These are phyloP conservation scores for Allolobophora icterica DNA, from an alignment of 2,888 invertebrate species.

Conservation along the genomic window DNA sequence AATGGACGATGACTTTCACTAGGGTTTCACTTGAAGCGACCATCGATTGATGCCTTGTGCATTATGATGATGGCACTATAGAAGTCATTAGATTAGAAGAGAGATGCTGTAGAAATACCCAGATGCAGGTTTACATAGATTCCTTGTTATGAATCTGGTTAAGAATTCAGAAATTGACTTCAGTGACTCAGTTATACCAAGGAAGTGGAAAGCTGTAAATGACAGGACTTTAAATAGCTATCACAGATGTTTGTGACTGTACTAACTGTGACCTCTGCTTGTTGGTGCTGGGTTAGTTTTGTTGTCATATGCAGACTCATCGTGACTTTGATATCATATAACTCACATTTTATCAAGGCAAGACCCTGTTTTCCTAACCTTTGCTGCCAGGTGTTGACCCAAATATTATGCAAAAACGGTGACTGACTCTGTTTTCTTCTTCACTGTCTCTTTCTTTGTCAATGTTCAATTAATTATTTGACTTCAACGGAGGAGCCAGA, in stretches of 20 bases:
- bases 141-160: neutral
- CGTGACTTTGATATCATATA: neutral
- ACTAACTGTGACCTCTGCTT: too few species aligned
- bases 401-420: neutral
- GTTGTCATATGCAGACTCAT: neutral
- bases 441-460: neutral
- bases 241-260: neutral
- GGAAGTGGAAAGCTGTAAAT: neutral
- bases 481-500: neutral
- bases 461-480: neutral
- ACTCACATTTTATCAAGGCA: neutral
- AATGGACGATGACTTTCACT: too few species aligned
- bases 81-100: neutral
- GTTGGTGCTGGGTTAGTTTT: neutral
- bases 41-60: too few species aligned
- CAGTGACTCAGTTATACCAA: neutral
- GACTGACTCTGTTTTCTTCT: constrained; percentile 17
- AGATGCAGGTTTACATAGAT: neutral
- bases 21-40: too few species aligned
- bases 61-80: neutral
- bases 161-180: neutral
- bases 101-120: too few species aligned
- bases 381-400: neutral
- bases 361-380: neutral
- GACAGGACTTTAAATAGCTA: neutral